Conservation (phyloP, 1,140 invertebrate species). For the Mercenaria mercenaria region DNA sequence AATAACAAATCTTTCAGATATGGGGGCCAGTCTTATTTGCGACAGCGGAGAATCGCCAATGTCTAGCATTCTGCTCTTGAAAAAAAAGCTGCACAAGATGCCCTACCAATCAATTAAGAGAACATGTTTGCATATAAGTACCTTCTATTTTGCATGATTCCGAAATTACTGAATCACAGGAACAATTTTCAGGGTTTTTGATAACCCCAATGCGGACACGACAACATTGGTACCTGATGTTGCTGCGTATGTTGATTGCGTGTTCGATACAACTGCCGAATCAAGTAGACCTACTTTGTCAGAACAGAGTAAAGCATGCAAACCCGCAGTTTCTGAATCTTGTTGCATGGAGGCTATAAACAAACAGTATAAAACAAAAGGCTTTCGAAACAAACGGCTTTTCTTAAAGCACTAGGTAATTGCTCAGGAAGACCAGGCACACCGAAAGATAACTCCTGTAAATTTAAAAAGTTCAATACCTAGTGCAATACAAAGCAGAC, state of each 20-base stretch:
- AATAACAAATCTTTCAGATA: constrained; percentile 22
- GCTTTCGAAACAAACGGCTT: constrained; percentile 27
- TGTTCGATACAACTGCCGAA: constrained; percentile 27
- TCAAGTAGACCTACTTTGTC: constrained; percentile 41
- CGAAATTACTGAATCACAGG: constrained; percentile 48
- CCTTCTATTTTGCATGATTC: constrained; percentile 51
- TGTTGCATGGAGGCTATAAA: constrained; percentile 36
- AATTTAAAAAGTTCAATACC: constrained; percentile 49
- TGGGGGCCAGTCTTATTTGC: constrained; percentile 67
- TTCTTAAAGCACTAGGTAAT: constrained; percentile 41
- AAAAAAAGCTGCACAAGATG: constrained; percentile 42
- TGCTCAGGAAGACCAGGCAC: constrained; percentile 51
- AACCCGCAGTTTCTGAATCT: constrained; percentile 47
- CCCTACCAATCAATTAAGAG: constrained; percentile 54
- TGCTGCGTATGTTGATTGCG: constrained; percentile 3
- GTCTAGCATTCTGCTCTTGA: constrained; percentile 22
- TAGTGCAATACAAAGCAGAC: constrained; percentile 50
- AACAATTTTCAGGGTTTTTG: constrained; percentile 55
- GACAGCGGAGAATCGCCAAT: constrained; percentile 39
- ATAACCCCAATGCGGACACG: constrained; percentile 61
- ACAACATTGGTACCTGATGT: constrained; percentile 19
- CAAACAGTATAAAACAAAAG: no score
- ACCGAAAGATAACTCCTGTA: constrained; percentile 33
- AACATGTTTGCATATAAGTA: constrained; percentile 60
- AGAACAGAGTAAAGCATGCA: constrained; percentile 13